Evolutionary conservation across 1,140 invertebrate genomes (phyloP).

Genomic region (Megalonaias nervosa): DNA sequence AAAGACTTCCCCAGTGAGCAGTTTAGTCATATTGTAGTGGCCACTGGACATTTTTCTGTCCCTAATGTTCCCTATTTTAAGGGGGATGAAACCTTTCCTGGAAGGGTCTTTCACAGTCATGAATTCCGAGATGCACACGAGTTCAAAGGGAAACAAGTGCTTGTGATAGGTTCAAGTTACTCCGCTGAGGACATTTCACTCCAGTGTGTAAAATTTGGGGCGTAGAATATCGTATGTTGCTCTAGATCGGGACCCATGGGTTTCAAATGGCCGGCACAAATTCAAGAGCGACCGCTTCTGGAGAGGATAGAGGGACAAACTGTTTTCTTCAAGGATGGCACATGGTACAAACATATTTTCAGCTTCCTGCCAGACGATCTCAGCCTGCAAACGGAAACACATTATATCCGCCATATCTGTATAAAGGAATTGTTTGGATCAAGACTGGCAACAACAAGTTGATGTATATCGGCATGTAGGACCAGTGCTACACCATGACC

Average conservation of each 20-base stretch:
- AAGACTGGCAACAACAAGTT: slow-evolving; percentile 28
- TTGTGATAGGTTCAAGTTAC: slow-evolving; percentile 19
- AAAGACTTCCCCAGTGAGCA: neutral
- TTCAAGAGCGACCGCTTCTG: slow-evolving; percentile 22
- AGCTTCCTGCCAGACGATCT: slow-evolving; percentile 23
- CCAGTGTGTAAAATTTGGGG: slow-evolving; percentile 28
- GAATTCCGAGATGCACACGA: slow-evolving; percentile 32
- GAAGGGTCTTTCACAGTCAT: slow-evolving; percentile 6
- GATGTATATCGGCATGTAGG: slow-evolving; percentile 30
- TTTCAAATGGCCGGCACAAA: slow-evolving; percentile 24
- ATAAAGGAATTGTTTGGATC: slow-evolving; percentile 32
- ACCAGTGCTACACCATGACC: slow-evolving; percentile 25
- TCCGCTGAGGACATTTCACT: slow-evolving; percentile 31
- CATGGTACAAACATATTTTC: slow-evolving; percentile 26
- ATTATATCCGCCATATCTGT: slow-evolving; percentile 21
- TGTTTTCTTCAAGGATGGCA: slow-evolving; percentile 36
- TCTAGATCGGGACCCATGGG: slow-evolving; percentile 26
- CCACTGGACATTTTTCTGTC: slow-evolving; percentile 16
- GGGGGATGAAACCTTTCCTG: no score
- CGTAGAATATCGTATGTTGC: slow-evolving; percentile 8
- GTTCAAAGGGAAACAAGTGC: slow-evolving; percentile 16
- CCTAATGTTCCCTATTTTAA: no score
- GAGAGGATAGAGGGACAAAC: slow-evolving; percentile 15
- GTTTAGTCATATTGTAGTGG: slow-evolving; percentile 29
- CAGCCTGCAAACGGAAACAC: slow-evolving; percentile 9